Conservation (phyloP, 2,797 vertebrate genomes). For the Hyperoplus lanceolatus region DNA sequence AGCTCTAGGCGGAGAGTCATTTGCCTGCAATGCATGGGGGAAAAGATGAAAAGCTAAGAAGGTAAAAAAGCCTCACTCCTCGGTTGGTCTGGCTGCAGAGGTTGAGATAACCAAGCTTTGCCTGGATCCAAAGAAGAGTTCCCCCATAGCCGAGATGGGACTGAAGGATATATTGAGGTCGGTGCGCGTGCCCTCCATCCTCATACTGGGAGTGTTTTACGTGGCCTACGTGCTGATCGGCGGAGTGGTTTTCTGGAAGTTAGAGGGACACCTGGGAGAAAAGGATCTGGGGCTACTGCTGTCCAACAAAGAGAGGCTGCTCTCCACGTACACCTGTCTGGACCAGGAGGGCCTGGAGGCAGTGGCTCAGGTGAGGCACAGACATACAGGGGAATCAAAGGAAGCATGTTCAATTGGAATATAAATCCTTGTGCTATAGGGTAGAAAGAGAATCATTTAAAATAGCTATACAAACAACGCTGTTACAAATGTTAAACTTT, state of each 20-base stretch:
- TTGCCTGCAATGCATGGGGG: constrained; percentile 74
- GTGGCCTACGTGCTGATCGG: constrained; percentile 83
- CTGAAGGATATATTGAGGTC: constrained; percentile 59
- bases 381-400: background rate
- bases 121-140: background rate
- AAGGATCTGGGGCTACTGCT: constrained; percentile 60
- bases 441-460: background rate
- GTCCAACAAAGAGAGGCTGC: constrained; percentile 56
- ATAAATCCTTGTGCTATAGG: background rate
- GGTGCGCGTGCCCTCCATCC: constrained; percentile 76
- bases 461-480: too few relatives aligned
- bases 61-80: constrained; percentile 21
- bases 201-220: constrained; percentile 80
- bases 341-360: constrained; percentile 72
- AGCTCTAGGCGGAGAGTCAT: constrained; percentile 63
- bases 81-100: background rate
- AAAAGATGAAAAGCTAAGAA: constrained; percentile 39
- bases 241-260: constrained; percentile 84
- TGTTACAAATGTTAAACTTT: too few relatives aligned
- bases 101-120: background rate
- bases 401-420: background rate
- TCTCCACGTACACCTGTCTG: constrained; percentile 78
- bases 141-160: constrained; percentile 42
- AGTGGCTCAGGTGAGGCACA: constrained; percentile 78
- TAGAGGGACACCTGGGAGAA: constrained; percentile 78